Percentiles rank a stretch among this genome's conserved stretches.
phyloP scores from a whole-genome alignment of 35 echinoderm and acorn worm genomes.

The Amphiura filiformis region DNA sequence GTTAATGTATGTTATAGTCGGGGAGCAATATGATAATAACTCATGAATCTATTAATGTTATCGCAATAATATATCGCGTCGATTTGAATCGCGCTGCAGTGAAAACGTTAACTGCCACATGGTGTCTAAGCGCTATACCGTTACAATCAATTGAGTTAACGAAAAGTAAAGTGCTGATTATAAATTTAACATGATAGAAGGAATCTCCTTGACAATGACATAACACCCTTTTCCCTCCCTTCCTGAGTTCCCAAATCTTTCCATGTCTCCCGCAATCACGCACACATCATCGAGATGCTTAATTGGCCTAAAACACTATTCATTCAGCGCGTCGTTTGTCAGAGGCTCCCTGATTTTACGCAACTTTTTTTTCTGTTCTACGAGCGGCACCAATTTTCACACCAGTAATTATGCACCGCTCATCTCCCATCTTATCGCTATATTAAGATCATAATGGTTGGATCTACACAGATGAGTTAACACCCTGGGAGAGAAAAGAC shows the following conservation, averaged over 20 bases:
- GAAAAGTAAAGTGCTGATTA: too few species aligned
- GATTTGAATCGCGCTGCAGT: too few species aligned
- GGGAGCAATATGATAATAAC: too few species aligned
- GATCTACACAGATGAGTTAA: not conserved
- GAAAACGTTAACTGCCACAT: too few species aligned
- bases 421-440: not conserved
- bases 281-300: not conserved
- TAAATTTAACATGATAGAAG: too few species aligned
- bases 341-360: not conserved
- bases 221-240: not conserved
- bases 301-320: constrained; percentile 11
- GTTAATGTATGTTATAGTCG: too few species aligned
- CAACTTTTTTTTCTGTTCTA: not conserved
- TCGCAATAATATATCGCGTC: too few species aligned
- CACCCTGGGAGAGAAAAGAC: not conserved
- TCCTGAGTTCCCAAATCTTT: not conserved
- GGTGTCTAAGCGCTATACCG: too few species aligned
- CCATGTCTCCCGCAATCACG: not conserved
- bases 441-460: constrained; percentile 9
- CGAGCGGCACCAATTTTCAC: not conserved
- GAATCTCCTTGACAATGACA: not conserved
- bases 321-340: constrained; percentile 1
- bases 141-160: too few species aligned
- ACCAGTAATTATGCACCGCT: not conserved
- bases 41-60: too few species aligned